Percentiles rank a stretch among this genome's conserved stretches.
phyloP scores from a whole-genome alignment of 2,888 invertebrate genomes.

The Cerceris rybyensis region DNA sequence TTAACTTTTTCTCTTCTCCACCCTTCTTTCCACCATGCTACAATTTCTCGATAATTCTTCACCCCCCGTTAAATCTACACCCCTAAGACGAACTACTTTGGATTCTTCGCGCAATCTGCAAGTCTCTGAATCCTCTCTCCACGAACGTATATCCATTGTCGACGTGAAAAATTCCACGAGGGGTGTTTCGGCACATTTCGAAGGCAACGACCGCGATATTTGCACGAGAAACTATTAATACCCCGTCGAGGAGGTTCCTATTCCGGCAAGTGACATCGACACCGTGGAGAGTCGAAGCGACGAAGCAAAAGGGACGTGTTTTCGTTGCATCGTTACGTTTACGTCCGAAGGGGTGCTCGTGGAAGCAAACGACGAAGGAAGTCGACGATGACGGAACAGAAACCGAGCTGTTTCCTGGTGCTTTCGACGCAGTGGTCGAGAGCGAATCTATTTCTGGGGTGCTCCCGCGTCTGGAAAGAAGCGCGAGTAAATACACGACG shows the following conservation, averaged over 20 bases:
- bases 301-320: slow-evolving; percentile 14
- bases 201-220: slow-evolving; percentile 63
- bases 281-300: slow-evolving; percentile 3
- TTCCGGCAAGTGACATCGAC: slow-evolving; percentile 41
- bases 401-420: slow-evolving; percentile 49
- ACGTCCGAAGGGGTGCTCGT: slow-evolving; percentile 24
- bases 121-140: too few species aligned
- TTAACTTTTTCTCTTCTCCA: too few species aligned
- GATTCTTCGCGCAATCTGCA: too few species aligned
- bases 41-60: too few species aligned
- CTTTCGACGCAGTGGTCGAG: slow-evolving; percentile 18
- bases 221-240: slow-evolving; percentile 58
- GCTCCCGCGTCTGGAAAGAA: slow-evolving; percentile 27
- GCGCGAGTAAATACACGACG: slow-evolving; percentile 36
- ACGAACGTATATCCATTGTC: not conserved
- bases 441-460: slow-evolving; percentile 49
- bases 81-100: too few species aligned
- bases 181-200: not conserved
- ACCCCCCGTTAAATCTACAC: too few species aligned
- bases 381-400: slow-evolving; percentile 60
- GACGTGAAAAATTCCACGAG: not conserved
- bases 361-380: slow-evolving; percentile 50
- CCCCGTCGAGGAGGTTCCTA: slow-evolving; percentile 21
- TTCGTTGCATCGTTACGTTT: slow-evolving; percentile 14
- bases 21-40: too few species aligned